Conservation (phyloP, 2,113 vertebrate genomes). For the Onychostruthus taczanowskii region DNA sequence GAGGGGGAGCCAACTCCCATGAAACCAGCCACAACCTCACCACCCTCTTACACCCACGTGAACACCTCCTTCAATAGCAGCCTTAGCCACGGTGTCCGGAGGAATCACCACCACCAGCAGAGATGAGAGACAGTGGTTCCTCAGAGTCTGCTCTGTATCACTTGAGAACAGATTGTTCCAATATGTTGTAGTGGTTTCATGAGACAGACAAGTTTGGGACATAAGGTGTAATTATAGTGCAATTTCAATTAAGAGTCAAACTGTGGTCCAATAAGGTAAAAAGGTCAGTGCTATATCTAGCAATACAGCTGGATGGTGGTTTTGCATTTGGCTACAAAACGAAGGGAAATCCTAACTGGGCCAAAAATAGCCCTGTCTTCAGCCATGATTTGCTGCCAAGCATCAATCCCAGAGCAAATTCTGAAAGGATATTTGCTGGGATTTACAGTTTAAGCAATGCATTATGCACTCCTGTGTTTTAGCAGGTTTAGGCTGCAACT, state of each 20-base stretch:
- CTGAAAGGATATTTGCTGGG: slow-evolving; percentile 6
- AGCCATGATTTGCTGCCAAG: slow-evolving; percentile 42
- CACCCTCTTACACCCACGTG: background rate
- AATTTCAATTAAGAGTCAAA: slow-evolving; percentile 48
- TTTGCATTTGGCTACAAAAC: slow-evolving; percentile 20
- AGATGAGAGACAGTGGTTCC: slow-evolving; percentile 13
- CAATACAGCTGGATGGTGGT: slow-evolving; percentile 23
- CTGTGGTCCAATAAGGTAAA: slow-evolving; percentile 3
- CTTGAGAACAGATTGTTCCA: slow-evolving; percentile 28
- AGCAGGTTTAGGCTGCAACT: background rate
- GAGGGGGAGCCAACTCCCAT: background rate
- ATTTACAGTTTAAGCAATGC: slow-evolving; percentile 40
- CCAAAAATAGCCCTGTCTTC: slow-evolving; percentile 36
- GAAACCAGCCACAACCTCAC: background rate
- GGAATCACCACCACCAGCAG: background rate
- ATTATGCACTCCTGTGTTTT: background rate
- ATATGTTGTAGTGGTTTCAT: slow-evolving; percentile 9
- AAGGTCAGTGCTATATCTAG: slow-evolving; percentile 47
- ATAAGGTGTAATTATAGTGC: slow-evolving; percentile 31
- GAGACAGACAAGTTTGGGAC: background rate
- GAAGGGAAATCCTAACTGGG: slow-evolving; percentile 38
- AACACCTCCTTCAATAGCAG: rapidly evolving
- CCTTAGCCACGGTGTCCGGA: background rate
- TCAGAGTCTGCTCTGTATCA: background rate
- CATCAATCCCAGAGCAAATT: slow-evolving; percentile 53